Conservation (phyloP, 2,888 invertebrate genomes). For the Macaria liturata region DNA sequence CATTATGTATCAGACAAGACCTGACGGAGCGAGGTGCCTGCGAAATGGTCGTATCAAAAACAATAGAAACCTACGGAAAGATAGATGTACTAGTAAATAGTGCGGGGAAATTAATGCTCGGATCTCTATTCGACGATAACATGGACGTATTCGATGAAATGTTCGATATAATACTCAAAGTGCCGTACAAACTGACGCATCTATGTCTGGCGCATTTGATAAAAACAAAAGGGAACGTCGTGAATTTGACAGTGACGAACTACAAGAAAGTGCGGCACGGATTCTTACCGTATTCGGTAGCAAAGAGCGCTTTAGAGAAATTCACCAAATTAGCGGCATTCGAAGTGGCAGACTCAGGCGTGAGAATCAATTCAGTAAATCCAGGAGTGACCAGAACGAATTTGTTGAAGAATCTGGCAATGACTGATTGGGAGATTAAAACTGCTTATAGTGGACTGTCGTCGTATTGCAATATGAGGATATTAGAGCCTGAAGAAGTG, state of each 20-base stretch:
- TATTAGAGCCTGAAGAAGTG: constrained; percentile 51
- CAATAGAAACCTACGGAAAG: constrained; percentile 85
- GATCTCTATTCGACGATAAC: too few species aligned
- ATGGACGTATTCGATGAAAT: too few species aligned
- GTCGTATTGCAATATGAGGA: constrained; percentile 24
- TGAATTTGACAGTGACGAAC: constrained; percentile 94
- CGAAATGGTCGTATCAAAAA: constrained; percentile 84
- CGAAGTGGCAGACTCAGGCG: constrained; percentile 46
- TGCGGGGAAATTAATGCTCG: constrained; percentile 77
- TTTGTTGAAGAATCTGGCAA: constrained; percentile 42
- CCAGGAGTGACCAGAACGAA: constrained; percentile 49
- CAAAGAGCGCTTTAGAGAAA: constrained; percentile 47
- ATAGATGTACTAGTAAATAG: constrained; percentile 91
- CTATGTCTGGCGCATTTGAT: constrained; percentile 90
- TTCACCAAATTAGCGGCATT: constrained; percentile 51
- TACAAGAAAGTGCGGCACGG: constrained; percentile 75
- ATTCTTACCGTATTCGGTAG: constrained; percentile 42
- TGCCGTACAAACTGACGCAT: constrained; percentile 82
- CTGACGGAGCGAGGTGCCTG: constrained; percentile 85
- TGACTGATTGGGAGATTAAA: constrained; percentile 42
- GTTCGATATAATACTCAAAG: too few species aligned
- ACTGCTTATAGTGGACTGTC: constrained; percentile 35
- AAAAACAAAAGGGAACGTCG: constrained; percentile 89
- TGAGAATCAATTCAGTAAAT: constrained; percentile 49
- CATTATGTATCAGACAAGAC: constrained; percentile 77